Percentiles rank a stretch among this genome's conserved stretches.
phyloP scores from a whole-genome alignment of 30 jellyfish, hydroid and myxozoan genomes.

The Hydractinia symbiolongicarpus region DNA sequence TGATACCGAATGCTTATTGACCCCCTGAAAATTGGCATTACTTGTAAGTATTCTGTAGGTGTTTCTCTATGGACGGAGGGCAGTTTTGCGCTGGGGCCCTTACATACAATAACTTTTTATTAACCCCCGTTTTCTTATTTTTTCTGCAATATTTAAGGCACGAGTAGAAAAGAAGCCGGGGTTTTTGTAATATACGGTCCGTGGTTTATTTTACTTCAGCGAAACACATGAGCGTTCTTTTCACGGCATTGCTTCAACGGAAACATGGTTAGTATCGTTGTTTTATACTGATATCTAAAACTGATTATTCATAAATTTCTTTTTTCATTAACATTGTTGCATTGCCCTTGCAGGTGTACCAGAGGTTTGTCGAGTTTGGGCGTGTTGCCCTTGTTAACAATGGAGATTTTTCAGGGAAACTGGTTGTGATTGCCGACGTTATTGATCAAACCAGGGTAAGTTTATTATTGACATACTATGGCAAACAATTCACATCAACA shows the following conservation, averaged over 20 bases:
- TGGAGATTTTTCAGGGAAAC: conserved; percentile 79
- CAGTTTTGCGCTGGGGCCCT: background rate
- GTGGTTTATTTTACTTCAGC: background rate
- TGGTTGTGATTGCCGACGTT: conserved; percentile 83
- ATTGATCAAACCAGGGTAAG: conserved; percentile 81
- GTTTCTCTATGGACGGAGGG: too few relatives aligned
- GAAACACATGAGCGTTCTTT: conserved; percentile 26
- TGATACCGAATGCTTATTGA: too few relatives aligned
- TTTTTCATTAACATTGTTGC: background rate
- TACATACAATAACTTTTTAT: background rate
- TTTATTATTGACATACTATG: background rate
- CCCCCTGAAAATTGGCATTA: too few relatives aligned
- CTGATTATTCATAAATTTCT: background rate
- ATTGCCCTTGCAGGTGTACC: conserved; percentile 55
- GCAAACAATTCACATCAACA: too few relatives aligned
- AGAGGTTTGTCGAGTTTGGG: conserved; percentile 84
- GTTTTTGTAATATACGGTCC: background rate
- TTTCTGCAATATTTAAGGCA: background rate
- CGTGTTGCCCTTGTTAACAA: conserved; percentile 91
- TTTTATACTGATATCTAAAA: background rate
- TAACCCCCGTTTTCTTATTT: background rate
- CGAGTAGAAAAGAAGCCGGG: background rate
- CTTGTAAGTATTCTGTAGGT: too few relatives aligned
- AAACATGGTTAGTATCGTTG: conserved; percentile 12
- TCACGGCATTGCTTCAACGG: background rate